Conservation (phyloP, 64 coral and sea anemone species). For the Actinia equina region DNA sequence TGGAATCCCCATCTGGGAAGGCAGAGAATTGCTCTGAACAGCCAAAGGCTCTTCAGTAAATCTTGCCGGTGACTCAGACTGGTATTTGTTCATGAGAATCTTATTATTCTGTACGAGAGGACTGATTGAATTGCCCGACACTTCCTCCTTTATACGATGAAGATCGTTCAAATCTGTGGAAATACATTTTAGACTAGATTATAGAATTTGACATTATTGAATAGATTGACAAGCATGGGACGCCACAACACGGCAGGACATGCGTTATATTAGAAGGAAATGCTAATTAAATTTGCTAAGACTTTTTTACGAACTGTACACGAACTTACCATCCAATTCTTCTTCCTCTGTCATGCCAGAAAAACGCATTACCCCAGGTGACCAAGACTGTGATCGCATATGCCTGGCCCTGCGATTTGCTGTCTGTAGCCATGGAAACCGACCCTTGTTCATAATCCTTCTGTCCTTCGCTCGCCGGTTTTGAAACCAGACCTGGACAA, state of each 20-base stretch:
- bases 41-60: neutral
- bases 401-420: slow-evolving; percentile 5
- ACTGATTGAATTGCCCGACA: neutral
- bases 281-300: too few relatives aligned
- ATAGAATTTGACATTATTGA: neutral
- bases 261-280: too few relatives aligned
- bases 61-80: neutral
- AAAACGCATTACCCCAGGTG: neutral
- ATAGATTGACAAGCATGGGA: neutral
- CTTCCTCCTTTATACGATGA: neutral
- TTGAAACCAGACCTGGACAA: slow-evolving; percentile 91
- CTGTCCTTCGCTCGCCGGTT: slow-evolving; percentile 77
- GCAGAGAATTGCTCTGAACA: neutral
- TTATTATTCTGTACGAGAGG: neutral
- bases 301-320: too few relatives aligned
- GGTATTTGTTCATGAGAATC: neutral
- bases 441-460: slow-evolving; percentile 32
- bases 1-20: neutral
- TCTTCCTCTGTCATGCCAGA: slow-evolving; percentile 1
- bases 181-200: too few relatives aligned
- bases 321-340: neutral
- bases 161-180: neutral
- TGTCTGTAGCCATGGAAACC: slow-evolving; percentile 25
- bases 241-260: too few relatives aligned
- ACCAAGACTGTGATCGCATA: slow-evolving; percentile 16